These are phyloP conservation scores for Catocala sponsa DNA, from an alignment of 2,888 invertebrate species.

Conservation along the genomic window DNA sequence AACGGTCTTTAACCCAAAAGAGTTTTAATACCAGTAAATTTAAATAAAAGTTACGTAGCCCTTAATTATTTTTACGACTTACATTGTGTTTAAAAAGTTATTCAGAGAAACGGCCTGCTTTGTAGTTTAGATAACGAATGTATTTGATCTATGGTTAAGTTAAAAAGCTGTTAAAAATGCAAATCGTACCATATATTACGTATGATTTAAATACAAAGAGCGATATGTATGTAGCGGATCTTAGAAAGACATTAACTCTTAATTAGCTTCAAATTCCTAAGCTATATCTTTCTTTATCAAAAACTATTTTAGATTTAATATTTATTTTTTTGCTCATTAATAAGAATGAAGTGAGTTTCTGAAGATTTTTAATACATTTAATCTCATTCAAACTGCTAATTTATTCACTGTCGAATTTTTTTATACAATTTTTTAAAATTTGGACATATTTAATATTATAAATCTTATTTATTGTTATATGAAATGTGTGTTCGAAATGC, in stretches of 20 bases:
- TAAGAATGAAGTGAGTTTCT: constrained; percentile 25
- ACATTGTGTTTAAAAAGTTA: neutral
- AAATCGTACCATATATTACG: neutral
- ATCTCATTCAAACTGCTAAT: constrained; percentile 39
- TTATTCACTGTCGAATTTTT: constrained; percentile 27
- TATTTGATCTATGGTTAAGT: neutral
- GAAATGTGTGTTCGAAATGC: constrained; percentile 16
- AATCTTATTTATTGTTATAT: constrained; percentile 24
- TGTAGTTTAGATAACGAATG: neutral
- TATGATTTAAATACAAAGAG: constrained; percentile 14
- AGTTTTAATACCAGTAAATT: neutral
- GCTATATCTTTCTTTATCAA: constrained; percentile 19
- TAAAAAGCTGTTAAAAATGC: neutral
- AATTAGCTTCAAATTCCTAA: constrained; percentile 37
- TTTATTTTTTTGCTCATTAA: constrained; percentile 29
- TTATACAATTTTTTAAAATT: constrained; percentile 15
- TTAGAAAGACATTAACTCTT: constrained; percentile 17
- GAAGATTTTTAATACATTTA: constrained; percentile 21
- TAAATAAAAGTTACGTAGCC: neutral
- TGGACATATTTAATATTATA: constrained; percentile 10
- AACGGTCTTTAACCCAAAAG: neutral
- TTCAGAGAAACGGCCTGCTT: neutral
- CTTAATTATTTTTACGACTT: neutral
- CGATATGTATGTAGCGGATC: constrained; percentile 12
- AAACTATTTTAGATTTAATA: constrained; percentile 26